A percentile compares a stretch with the other conserved stretches of the same genome.
These are phyloP conservation scores for Sminthurides aquaticus DNA, from an alignment of 2,888 invertebrate genomes.

Conservation along the genomic window DNA sequence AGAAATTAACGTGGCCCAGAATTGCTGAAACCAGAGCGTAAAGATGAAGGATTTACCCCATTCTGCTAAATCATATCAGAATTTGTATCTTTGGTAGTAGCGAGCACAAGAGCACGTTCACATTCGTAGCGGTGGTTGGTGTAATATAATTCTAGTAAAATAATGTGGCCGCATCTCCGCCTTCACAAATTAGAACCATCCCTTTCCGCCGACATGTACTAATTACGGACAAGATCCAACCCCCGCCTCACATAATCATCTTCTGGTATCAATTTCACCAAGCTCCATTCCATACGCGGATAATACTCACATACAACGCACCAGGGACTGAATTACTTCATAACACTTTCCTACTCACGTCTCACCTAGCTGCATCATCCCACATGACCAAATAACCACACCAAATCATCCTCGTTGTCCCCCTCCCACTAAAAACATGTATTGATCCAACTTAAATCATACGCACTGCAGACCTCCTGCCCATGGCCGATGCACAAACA, in stretches of 20 bases:
- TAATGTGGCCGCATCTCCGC: background rate
- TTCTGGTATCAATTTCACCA: background rate
- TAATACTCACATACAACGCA: background rate
- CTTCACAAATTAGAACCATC: background rate
- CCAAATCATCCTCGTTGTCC: background rate
- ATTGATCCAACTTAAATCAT: background rate
- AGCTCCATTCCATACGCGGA: background rate
- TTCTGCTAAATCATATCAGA: no score
- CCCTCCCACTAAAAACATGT: background rate
- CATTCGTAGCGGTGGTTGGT: no score
- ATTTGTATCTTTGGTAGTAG: no score
- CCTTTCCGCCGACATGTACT: background rate
- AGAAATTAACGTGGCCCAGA: background rate
- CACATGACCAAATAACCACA: background rate
- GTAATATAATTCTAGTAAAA: no score
- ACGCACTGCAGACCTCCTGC: no score
- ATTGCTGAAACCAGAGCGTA: background rate
- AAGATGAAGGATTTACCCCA: background rate
- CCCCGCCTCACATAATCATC: background rate
- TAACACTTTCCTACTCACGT: background rate
- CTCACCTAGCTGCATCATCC: background rate
- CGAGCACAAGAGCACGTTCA: no score
- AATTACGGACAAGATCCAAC: background rate
- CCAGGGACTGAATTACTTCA: background rate
- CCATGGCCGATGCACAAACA: background rate